Evolutionary conservation across 1,140 invertebrate species (phyloP), one percentile per base, ranked within the genome.

Genomic region (Drosophila ficusphila): DNA sequence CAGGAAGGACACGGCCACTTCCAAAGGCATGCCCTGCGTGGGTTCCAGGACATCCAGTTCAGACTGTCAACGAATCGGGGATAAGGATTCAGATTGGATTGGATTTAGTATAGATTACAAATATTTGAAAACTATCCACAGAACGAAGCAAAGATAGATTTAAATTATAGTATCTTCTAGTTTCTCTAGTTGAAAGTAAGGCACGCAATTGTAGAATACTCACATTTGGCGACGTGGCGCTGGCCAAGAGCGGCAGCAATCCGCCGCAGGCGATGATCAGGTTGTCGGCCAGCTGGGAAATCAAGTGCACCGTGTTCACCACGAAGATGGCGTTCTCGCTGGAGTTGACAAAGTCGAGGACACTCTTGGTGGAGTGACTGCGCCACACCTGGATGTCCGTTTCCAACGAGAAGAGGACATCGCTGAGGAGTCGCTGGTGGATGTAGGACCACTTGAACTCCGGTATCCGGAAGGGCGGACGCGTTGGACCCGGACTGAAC

Each of bases 361-460:
- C 97, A 52, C 97, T 98, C 92, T 98, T 99, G 3, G 97, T 98
- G 1, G 97, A 98, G 90, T 99, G 97, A 92, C 97, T 98, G 76
- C 93, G 92, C 94, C 94, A 95, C 23, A 95, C 96, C 94, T 99
- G 97, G 78, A 99, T 97, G 90, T 99, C 99, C 11, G 97, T 98
- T 93, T 99, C 99, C 19, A 99, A 93, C 0, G 98, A 98, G 92
- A 98, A 99, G 7, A 99, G 93, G 16, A 99, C 96, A 93, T 99
- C 99, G 9, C 98, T 98, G 2, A 99, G 93, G 56, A 99, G 93
- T 71, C 98, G 94, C 92, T 99, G 98, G 93, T 99, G 99, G 74
- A 99, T 98, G 91, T 98, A 97, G 3, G 99, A 99, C 99, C 99
- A 99, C 79, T 98, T 96, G 92, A 99, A 99, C 93, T 99, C 99